Evolutionary conservation across 1,140 invertebrate genomes (phyloP).

Genomic region (Drosophila ficusphila): DNA sequence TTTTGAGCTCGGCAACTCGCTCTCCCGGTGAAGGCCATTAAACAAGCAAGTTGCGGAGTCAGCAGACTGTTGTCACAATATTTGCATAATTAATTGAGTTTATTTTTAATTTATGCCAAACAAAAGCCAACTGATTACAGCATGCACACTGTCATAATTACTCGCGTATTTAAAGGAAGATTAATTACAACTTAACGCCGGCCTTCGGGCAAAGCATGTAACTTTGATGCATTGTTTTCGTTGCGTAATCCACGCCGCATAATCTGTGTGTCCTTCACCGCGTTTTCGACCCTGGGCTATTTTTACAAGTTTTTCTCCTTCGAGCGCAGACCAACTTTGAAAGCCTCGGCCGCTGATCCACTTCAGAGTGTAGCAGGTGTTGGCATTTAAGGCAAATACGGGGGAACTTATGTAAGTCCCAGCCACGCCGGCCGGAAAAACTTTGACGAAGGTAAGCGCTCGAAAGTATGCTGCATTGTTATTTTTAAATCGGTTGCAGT

Average conservation of each 20-base stretch:
- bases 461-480: slow-evolving; percentile 45
- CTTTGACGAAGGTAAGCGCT: slow-evolving; percentile 45
- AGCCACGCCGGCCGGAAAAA: slow-evolving; percentile 24
- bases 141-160: slow-evolving; percentile 13
- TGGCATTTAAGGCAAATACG: slow-evolving; percentile 51
- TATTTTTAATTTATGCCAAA: slow-evolving; percentile 76
- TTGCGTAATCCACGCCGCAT: slow-evolving; percentile 43
- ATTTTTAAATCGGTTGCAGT: slow-evolving; percentile 17
- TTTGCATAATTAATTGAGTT: slow-evolving; percentile 81
- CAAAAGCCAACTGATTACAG: slow-evolving; percentile 71
- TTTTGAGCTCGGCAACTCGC: slow-evolving; percentile 51
- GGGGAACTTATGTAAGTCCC: slow-evolving; percentile 15
- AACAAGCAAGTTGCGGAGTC: slow-evolving; percentile 20
- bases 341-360: slow-evolving; percentile 63
- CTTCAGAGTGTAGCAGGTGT: slow-evolving; percentile 69
- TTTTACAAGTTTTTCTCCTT: slow-evolving; percentile 50
- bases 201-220: slow-evolving; percentile 17
- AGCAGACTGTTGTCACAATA: slow-evolving; percentile 49
- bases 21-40: slow-evolving; percentile 17
- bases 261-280: slow-evolving; percentile 42
- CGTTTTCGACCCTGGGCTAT: slow-evolving; percentile 38
- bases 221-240: slow-evolving; percentile 46
- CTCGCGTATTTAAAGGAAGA: slow-evolving; percentile 50
- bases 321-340: slow-evolving; percentile 41
- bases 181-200: slow-evolving; percentile 73